A percentile compares a stretch with the other conserved stretches of the same genome.
These are phyloP conservation scores for Oceanodroma tethys DNA, from an alignment of 2,113 vertebrate genomes.

Conservation along the genomic window DNA sequence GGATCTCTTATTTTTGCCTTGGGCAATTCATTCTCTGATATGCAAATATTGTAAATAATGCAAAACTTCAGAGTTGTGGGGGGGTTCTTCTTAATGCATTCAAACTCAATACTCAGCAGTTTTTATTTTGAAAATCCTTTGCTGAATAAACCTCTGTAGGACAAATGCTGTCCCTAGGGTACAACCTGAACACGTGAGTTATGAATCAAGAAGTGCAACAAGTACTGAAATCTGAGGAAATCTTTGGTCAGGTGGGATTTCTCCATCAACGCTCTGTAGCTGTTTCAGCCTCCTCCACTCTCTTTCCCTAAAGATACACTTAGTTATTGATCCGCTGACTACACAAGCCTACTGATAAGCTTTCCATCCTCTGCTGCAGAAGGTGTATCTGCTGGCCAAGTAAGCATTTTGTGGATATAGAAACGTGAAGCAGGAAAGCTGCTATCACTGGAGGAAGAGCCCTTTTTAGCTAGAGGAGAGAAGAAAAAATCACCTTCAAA, in stretches of 20 bases:
- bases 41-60: constrained; percentile 13
- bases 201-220: neutral
- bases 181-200: neutral
- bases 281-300: neutral
- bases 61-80: neutral
- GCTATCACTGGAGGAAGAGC: neutral
- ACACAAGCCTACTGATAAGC: neutral
- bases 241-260: neutral
- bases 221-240: neutral
- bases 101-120: neutral
- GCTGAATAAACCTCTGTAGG: neutral
- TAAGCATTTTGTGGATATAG: neutral
- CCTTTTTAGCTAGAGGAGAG: neutral
- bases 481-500: neutral
- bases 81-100: neutral
- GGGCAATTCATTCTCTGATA: neutral
- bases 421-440: neutral
- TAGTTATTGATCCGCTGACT: neutral
- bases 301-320: neutral
- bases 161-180: neutral
- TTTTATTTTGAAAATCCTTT: neutral
- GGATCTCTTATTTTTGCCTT: neutral
- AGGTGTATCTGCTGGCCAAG: neutral
- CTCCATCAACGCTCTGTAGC: neutral
- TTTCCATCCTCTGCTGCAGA: neutral